phyloP scores from a whole-genome alignment of 2,797 vertebrate genomes.

The Antrozous pallidus region DNA sequence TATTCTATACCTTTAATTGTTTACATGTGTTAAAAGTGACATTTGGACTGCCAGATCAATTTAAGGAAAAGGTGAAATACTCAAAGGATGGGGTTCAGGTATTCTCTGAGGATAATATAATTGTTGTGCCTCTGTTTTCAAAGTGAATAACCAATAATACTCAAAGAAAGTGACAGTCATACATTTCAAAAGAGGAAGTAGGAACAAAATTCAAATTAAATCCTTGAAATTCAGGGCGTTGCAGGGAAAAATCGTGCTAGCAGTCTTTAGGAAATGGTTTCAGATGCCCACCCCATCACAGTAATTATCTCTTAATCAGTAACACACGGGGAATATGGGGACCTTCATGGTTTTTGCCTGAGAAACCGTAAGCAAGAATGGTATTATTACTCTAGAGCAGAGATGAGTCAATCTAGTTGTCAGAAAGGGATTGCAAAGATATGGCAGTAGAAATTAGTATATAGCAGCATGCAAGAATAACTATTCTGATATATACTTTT shows the following conservation, averaged over 20 bases:
- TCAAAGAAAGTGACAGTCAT: neutral
- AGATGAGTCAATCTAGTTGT: constrained; percentile 48
- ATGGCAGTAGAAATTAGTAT: neutral
- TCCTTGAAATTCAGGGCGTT: neutral
- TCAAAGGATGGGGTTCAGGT: neutral
- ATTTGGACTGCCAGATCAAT: neutral
- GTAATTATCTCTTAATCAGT: constrained; percentile 45
- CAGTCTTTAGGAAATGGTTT: constrained; percentile 10
- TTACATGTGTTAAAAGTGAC: neutral
- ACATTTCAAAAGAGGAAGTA: neutral
- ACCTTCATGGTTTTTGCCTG: constrained; percentile 22
- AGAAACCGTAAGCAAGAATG: constrained; percentile 38
- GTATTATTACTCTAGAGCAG: constrained; percentile 32
- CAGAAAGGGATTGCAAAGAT: constrained; percentile 30
- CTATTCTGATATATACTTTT: neutral
- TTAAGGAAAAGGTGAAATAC: neutral
- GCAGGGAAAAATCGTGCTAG: neutral
- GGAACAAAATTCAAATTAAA: constrained; percentile 21
- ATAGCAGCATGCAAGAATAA: constrained; percentile 43
- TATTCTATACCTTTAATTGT: neutral
- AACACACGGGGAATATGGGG: constrained; percentile 14
- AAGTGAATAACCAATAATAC: neutral
- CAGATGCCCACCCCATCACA: neutral
- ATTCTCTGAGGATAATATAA: neutral
- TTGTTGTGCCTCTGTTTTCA: neutral